These are phyloP conservation scores for Drosophila pseudoobscura DNA, from an alignment of 1,140 invertebrate species.

Conservation along the genomic window DNA sequence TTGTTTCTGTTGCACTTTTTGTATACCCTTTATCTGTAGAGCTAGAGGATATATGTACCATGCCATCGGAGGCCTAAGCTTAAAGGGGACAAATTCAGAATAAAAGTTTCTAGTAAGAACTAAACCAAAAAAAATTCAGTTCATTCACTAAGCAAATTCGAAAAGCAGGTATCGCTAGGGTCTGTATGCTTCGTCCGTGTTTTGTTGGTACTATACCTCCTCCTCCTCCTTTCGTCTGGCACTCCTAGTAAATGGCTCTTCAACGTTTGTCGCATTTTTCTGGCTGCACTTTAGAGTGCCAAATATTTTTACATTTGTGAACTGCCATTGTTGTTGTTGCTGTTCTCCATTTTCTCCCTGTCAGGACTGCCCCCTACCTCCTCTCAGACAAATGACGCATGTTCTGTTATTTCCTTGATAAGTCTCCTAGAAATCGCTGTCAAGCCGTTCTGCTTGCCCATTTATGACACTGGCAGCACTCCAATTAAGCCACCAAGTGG, in stretches of 20 bases:
- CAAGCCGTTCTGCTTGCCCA: slow-evolving; percentile 34
- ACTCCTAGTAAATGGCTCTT: slow-evolving; percentile 78
- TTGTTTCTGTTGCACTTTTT: slow-evolving; percentile 25
- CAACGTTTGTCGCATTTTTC: slow-evolving; percentile 80
- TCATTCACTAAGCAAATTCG: too few relatives aligned
- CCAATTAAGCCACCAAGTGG: slow-evolving; percentile 62
- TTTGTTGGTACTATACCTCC: too few relatives aligned
- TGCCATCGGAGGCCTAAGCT: too few relatives aligned
- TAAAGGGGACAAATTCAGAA: too few relatives aligned
- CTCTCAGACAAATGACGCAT: slow-evolving; percentile 47
- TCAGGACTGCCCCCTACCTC: slow-evolving; percentile 7
- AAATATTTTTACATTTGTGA: slow-evolving; percentile 80
- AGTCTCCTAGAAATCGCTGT: slow-evolving; percentile 1
- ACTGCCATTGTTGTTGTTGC: slow-evolving; percentile 35
- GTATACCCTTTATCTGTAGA: neutral
- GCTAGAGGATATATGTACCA: too few relatives aligned
- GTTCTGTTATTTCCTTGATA: slow-evolving; percentile 14
- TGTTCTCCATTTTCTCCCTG: slow-evolving; percentile 24
- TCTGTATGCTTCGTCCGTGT: too few relatives aligned
- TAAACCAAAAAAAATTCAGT: too few relatives aligned
- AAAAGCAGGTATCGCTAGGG: too few relatives aligned
- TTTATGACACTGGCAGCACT: slow-evolving; percentile 54
- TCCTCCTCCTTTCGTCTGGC: slow-evolving; percentile 24
- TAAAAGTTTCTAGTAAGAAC: too few relatives aligned
- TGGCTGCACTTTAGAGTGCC: slow-evolving; percentile 77